Evolutionary conservation across 2,113 vertebrate species (phyloP).

Genomic region (Prochilodus magdalenae): DNA sequence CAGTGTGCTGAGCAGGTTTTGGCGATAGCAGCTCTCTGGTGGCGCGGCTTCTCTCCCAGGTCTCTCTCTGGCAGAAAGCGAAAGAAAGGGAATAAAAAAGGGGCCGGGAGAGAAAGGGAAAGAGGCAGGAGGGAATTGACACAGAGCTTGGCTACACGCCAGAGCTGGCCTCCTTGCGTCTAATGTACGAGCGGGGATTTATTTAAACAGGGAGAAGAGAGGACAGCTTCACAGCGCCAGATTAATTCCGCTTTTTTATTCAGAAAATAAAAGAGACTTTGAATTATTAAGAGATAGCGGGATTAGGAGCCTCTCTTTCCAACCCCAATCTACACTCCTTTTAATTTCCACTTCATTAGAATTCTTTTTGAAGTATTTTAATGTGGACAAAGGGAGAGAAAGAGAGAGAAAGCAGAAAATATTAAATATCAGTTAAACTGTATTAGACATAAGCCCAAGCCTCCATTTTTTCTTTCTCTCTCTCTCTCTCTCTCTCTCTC

Average conservation of each 20-base stretch:
- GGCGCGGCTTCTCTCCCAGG: conserved; percentile 74
- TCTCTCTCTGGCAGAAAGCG: conserved; percentile 76
- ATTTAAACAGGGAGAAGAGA: conserved; percentile 95
- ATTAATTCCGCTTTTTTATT: conserved; percentile 99
- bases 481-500: conserved; percentile 3
- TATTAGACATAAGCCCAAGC: conserved; percentile 92
- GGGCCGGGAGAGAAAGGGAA: conserved; percentile 72
- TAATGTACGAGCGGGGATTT: conserved; percentile 91
- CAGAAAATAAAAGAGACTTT: conserved; percentile 99
- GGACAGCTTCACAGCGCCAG: conserved; percentile 95
- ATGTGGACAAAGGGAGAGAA: conserved; percentile 96
- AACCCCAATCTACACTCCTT: conserved; percentile 93
- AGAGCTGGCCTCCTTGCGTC: conserved; percentile 82
- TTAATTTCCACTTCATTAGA: conserved; percentile 99
- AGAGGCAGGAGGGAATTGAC: conserved; percentile 77
- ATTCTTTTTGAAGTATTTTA: conserved; percentile 99
- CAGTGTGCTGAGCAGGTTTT: conserved; percentile 77
- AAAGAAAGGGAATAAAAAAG: conserved; percentile 78
- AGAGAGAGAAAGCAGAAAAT: conserved; percentile 96
- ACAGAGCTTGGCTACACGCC: conserved; percentile 83
- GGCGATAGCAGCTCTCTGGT: conserved; percentile 80
- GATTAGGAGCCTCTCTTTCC: conserved; percentile 98
- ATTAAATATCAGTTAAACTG: conserved; percentile 99
- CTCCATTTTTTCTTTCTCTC: conserved; percentile 59
- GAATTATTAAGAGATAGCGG: conserved; percentile 99